Base-by-base conservation (phyloP, 2,113 vertebrate species). In the Myiozetetes cayanensis region DNA sequence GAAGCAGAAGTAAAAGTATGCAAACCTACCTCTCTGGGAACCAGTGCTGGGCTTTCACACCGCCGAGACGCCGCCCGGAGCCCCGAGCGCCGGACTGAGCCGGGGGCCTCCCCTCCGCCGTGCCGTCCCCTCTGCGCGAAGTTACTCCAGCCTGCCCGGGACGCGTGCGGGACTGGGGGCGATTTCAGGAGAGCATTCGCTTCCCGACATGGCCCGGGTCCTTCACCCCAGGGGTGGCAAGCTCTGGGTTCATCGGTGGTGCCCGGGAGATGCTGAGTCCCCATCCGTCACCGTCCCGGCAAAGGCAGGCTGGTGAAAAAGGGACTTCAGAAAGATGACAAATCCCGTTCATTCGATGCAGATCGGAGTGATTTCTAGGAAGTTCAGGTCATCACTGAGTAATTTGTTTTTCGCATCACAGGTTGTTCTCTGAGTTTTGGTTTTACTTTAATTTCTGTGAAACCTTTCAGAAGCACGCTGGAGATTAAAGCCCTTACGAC, bases 371-470 rank as follows among this genome's bases (percentile, higher is more conserved):
- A 75, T 89, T 95, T 97, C 93, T 93, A 93, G 70, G 93, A 94
- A 96, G 74, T 71, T 75, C 33, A 19, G 70, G 37, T 84, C 84
- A 33, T 75, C 22, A 14, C 22, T 61, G 81, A 85, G 53, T 86
- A 75, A 81, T 80, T 90, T 85, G 71, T 39, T 91, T 92, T 91
- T 84, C 39, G 20, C 83, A 33, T 65, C 27, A 31, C 33, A 33
- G 16, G 28, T 73, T 87, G 31, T 63, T 92, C 61, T 52, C 84
- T 14, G 73, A 39, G 27, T 77, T 92, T 93, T 94, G 78, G 71
- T 87, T 96, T 89, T 94, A 55, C 52, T 90, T 91, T 55, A 85
- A 59, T 91, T 90, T 85, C 75, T 82, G 53, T 28, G 75, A 85
- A 92, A 66, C 25, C 1, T 83, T 80, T 76, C 79, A 80, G 56